phyloP scores from a whole-genome alignment of 2,888 invertebrate species.

The Leucozona laternaria region DNA sequence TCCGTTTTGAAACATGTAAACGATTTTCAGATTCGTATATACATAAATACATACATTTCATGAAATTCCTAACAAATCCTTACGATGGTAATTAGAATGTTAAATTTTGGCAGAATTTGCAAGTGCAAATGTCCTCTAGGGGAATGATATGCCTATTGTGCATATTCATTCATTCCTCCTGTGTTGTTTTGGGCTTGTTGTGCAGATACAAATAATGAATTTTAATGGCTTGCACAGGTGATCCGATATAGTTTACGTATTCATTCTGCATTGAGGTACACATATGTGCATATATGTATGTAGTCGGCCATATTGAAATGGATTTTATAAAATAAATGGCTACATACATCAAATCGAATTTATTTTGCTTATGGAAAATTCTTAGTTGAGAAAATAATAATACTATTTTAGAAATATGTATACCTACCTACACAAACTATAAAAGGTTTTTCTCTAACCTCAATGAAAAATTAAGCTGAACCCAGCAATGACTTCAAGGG shows the following conservation, averaged over 20 bases:
- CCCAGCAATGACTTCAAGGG: too few species aligned
- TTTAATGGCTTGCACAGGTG: conserved; percentile 46
- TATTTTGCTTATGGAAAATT: conserved; percentile 13
- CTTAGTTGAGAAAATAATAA: not conserved
- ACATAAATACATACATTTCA: conserved; percentile 47
- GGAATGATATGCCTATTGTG: conserved; percentile 11
- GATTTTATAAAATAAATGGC: conserved; percentile 37
- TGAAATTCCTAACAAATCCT: conserved; percentile 56
- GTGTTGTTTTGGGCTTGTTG: conserved; percentile 3
- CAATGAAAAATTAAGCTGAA: too few species aligned
- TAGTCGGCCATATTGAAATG: conserved; percentile 34
- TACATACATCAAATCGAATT: conserved; percentile 8
- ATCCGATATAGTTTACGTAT: conserved; percentile 32
- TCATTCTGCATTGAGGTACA: too few species aligned
- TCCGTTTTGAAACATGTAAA: conserved; percentile 56
- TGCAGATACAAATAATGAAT: conserved; percentile 60
- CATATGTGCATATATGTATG: not conserved
- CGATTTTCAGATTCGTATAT: conserved; percentile 46
- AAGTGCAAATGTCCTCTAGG: conserved; percentile 35
- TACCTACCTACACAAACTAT: too few species aligned
- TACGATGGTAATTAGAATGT: conserved; percentile 63
- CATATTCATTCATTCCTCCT: not conserved
- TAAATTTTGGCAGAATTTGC: conserved; percentile 31
- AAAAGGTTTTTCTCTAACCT: too few species aligned
- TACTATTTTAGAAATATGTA: not conserved